Evolutionary conservation across 1,140 invertebrate genomes (phyloP), one percentile per base, ranked within the genome.

Genomic region (Drosophila guanche): DNA sequence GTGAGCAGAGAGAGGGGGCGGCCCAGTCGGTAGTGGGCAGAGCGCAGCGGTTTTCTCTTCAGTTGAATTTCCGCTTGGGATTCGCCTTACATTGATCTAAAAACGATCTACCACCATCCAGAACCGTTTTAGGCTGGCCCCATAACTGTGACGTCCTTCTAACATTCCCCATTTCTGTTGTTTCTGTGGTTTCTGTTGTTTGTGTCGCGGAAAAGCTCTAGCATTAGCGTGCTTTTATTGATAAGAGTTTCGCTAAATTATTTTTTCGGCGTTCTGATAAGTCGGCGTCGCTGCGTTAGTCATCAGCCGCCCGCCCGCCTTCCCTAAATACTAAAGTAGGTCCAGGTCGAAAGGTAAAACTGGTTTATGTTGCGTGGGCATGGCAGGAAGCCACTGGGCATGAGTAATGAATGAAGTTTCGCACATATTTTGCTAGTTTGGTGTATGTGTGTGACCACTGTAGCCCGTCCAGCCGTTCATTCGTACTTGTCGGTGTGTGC

Each of bases 321-420:
- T 4, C 33, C 16, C 16, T 20, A 20, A 37, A 12, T 37, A 7
- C 10, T 10, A 37, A 4, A 10, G 33, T 37, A 46, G 41, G 43
- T 10, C 4, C 60, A 66, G 41, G 3, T 50, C 29, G 37, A 67
- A 51, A 58, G 61, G 60, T 52, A 45, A 16, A 75, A 75, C 72
- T 27, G 72, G 72, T 75, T 75, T 75, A 41, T 75, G 71, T 54
- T 58, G 55, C 16, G 42, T 43, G 12, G 29, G 14, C 41, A 22
- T 8, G 50, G 27, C 33, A 23, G 23, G 42, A 56, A 43, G 57
- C 12, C 16, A 37, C 8, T 8, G 27, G 16, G 16, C 14, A 75
- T 75, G 72, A 75, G 72, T 75, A 75, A 75, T 75, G 71, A 74
- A 74, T 75, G 71, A 58, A 75, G 60, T 75, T 69, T 75, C 71